Evolutionary conservation across 2,113 vertebrate genomes (phyloP).

Genomic region (Gallinago undulata): DNA sequence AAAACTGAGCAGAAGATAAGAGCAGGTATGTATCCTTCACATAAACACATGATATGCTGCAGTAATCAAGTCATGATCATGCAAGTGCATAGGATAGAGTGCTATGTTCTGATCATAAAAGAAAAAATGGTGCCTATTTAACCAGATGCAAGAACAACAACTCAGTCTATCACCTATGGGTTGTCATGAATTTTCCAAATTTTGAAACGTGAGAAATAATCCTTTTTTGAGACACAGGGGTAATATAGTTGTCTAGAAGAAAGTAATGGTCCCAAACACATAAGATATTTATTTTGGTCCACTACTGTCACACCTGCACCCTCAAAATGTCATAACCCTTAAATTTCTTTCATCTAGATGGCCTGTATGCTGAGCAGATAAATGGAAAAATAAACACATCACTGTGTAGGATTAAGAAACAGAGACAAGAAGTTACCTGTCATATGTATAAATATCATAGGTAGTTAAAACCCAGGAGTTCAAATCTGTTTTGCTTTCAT

Average conservation of each 20-base stretch:
- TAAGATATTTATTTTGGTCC: background rate
- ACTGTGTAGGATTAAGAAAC: background rate
- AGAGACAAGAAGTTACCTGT: background rate
- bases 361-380: background rate
- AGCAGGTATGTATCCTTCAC: background rate
- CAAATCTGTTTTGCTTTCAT: background rate
- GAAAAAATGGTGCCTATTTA: background rate
- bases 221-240: background rate
- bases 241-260: background rate
- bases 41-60: background rate
- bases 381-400: background rate
- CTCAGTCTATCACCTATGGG: background rate
- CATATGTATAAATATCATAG: background rate
- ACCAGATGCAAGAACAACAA: background rate
- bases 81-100: background rate
- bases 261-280: background rate
- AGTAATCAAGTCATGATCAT: background rate
- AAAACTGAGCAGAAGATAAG: background rate
- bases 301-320: background rate
- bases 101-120: background rate
- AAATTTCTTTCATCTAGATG: background rate
- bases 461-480: background rate
- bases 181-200: background rate
- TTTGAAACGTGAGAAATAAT: background rate
- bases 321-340: background rate